phyloP scores from a whole-genome alignment of 1,140 invertebrate genomes.

The Teleogryllus occipitalis region DNA sequence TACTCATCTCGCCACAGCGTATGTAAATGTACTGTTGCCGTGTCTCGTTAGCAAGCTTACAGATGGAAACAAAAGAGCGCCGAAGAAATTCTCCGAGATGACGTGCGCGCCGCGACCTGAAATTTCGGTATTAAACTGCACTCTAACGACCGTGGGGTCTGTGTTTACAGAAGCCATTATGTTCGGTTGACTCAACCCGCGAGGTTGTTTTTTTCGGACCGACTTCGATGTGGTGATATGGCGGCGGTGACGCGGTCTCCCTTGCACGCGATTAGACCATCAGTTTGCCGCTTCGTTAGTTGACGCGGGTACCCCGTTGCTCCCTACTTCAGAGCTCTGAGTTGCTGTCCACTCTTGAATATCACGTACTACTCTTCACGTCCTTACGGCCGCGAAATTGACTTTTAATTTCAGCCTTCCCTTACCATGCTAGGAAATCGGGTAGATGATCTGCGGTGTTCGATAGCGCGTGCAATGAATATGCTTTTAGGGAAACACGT shows the following conservation, averaged over 20 bases:
- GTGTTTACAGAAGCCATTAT: constrained; percentile 1
- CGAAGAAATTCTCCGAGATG: neutral
- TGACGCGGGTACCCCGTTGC: neutral
- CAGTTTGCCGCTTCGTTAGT: neutral
- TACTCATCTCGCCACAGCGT: too few species aligned
- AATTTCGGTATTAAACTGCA: neutral
- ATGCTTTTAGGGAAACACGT: too few species aligned
- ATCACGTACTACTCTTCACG: neutral
- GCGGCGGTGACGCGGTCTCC: neutral
- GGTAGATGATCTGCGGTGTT: too few species aligned
- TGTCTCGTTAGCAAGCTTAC: too few species aligned
- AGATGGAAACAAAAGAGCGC: too few species aligned
- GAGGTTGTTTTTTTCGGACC: neutral
- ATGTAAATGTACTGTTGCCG: too few species aligned
- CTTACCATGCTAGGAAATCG: neutral
- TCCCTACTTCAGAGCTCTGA: neutral
- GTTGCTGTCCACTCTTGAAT: neutral
- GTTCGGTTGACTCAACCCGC: neutral
- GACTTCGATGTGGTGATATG: neutral
- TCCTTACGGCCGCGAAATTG: neutral
- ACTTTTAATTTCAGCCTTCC: neutral
- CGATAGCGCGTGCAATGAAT: too few species aligned
- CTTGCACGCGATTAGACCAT: neutral
- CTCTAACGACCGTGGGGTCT: neutral
- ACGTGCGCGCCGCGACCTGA: neutral